Evolutionary conservation across 2,888 invertebrate genomes (phyloP).

Genomic region (Sinhomidia bicolor): DNA sequence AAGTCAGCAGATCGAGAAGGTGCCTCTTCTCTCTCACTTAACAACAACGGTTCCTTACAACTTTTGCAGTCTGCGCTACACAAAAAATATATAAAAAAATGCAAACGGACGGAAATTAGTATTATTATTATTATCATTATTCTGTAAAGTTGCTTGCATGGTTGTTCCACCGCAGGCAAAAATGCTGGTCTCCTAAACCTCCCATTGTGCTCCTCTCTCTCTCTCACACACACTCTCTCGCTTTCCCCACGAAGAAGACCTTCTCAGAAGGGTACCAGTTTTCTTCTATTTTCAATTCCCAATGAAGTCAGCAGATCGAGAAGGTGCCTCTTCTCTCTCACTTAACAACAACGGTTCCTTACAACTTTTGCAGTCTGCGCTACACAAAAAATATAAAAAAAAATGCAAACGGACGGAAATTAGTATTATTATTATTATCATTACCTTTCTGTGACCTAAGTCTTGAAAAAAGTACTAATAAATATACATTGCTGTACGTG

Average conservation of each 20-base stretch:
- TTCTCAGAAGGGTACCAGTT: conserved; percentile 40
- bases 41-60: conserved; percentile 50
- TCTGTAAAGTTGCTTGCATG: conserved; percentile 95
- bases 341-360: conserved; percentile 49
- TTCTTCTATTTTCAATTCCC: conserved; percentile 50
- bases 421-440: conserved; percentile 37
- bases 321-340: neutral
- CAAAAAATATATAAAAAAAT: conserved; percentile 59
- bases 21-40: neutral
- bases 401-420: conserved; percentile 62
- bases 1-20: neutral
- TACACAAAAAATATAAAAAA: conserved; percentile 44
- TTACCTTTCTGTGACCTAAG: conserved; percentile 49
- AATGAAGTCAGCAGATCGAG: neutral
- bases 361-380: conserved; percentile 60
- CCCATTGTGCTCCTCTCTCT: conserved; percentile 79
- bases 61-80: conserved; percentile 58
- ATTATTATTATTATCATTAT: conserved; percentile 76
- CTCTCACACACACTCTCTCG: too few species aligned
- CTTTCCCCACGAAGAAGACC: conserved; percentile 22
- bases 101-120: conserved; percentile 57
- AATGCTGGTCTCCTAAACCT: conserved; percentile 86
- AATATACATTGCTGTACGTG: conserved; percentile 7
- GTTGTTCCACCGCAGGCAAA: conserved; percentile 97
- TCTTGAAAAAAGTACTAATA: conserved; percentile 46